Evolutionary conservation across 2,797 vertebrate genomes (phyloP).

Genomic region (Thalassophryne amazonica): DNA sequence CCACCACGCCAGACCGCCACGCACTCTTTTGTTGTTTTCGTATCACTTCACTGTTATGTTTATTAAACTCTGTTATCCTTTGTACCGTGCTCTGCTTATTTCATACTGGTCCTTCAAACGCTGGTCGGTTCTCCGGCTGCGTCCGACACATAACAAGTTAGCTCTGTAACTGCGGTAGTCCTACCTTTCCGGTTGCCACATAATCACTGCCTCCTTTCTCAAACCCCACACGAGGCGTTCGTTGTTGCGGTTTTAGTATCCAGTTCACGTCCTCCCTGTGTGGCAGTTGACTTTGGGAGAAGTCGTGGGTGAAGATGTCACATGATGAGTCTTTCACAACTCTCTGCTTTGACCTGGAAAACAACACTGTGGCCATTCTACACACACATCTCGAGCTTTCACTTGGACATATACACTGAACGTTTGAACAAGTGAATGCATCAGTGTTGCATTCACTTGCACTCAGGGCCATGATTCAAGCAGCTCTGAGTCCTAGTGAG

Average conservation of each 20-base stretch:
- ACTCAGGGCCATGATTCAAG: constrained; percentile 50
- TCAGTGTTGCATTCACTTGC: too few species aligned
- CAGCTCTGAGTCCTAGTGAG: constrained; percentile 8
- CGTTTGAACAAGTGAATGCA: constrained; percentile 12
- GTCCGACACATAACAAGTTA: too few species aligned
- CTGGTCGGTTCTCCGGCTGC: too few species aligned
- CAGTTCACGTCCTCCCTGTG: constrained; percentile 6
- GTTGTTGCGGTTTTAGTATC: constrained; percentile 52
- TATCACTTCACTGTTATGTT: too few species aligned
- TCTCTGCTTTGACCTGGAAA: constrained; percentile 51
- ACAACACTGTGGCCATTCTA: constrained; percentile 30
- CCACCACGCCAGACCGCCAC: too few species aligned
- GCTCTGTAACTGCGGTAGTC: constrained; percentile 24
- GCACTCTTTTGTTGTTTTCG: too few species aligned
- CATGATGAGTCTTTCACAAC: constrained; percentile 64
- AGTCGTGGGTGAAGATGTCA: constrained; percentile 75
- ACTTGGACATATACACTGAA: neutral
- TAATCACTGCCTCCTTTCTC: constrained; percentile 56
- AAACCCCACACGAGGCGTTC: constrained; percentile 46
- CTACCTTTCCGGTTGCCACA: constrained; percentile 66
- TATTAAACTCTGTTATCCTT: too few species aligned
- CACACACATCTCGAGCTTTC: neutral
- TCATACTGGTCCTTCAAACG: too few species aligned
- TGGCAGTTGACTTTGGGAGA: constrained; percentile 75
- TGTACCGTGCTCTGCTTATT: too few species aligned